phyloP scores from a whole-genome alignment of 1,140 invertebrate species.

The Solenopsis fugax region DNA sequence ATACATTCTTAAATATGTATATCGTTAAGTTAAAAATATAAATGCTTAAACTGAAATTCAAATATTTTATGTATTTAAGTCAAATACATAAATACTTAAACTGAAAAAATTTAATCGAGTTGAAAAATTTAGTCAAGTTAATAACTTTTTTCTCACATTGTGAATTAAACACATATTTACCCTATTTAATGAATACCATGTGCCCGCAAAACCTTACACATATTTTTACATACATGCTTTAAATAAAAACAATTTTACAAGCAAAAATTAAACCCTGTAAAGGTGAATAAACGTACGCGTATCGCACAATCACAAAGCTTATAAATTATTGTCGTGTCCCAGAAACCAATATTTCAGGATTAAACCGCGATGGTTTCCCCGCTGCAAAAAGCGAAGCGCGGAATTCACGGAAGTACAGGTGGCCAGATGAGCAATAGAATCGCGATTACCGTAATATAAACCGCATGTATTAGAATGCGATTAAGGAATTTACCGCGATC shows the following conservation, averaged over 20 bases:
- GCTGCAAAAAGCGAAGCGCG: not conserved
- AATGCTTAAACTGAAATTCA: too few relatives aligned
- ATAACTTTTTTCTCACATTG: too few relatives aligned
- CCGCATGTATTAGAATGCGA: not conserved
- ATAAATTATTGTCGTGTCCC: not conserved
- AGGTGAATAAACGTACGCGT: not conserved
- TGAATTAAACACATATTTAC: not conserved
- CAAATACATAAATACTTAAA: too few relatives aligned
- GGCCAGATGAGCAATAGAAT: not conserved
- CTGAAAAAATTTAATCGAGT: too few relatives aligned
- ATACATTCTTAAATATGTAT: too few relatives aligned
- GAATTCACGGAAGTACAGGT: not conserved
- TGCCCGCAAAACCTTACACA: not conserved
- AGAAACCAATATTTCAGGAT: conserved; percentile 20
- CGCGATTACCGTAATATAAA: conserved; percentile 2
- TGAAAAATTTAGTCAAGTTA: too few relatives aligned
- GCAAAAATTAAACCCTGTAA: not conserved
- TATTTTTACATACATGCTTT: not conserved
- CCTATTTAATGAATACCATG: not conserved
- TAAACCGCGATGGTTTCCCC: not conserved
- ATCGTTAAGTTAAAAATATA: too few relatives aligned
- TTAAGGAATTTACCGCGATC: not conserved
- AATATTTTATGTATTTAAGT: too few relatives aligned
- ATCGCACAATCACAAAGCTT: not conserved
- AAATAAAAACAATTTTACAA: not conserved